Base-by-base conservation (phyloP, 2,797 vertebrate species). In the Setipinna tenuifilis region DNA sequence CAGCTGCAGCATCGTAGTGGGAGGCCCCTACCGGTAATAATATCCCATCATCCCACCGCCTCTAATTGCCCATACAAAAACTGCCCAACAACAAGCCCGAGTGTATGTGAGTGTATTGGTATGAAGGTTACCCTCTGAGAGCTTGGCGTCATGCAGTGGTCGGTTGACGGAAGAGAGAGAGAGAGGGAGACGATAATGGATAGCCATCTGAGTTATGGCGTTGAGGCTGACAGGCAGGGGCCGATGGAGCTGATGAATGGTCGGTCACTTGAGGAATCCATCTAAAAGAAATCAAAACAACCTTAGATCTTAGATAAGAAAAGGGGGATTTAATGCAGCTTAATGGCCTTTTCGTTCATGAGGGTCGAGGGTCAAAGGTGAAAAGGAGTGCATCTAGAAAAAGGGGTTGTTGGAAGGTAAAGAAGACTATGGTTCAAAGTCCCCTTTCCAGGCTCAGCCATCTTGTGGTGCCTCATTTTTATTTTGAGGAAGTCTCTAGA, bases 21-120 rank as follows among this genome's bases (percentile, higher is more conserved):
- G 31, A 78, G 71, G 16, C 35, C 71, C 68, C 19, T 25, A 3
- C 31, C 35, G 44, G 83, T 62, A 87, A 87, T 87, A 35, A 87
- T 83, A 80, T 50, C 28, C 65, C 62, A 85, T 87, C 81, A 87
- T 83, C 81, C 68, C 14, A 65, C 10, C 80, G 83, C 21, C 84
- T 62, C 11, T 19, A 65, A 78, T 78, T 78, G 71, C 31, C 17
- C 17, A 7, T 35, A 21, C 71, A 78, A 78, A 75, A 78, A 44
- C 71, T 78, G 71, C 71, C 71, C 71, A 78, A 78, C 71, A 78
- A 78, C 71, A 78, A 17, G 31, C 17, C 71, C 71, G 7, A 54
- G 14, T 54, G 16, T 44, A 44, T 78, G 19, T 21, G 31, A 14
- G 68, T 19, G 71, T 28, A 16, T n/a, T 78, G 71, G 71, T 41